Evolutionary conservation across 2,888 invertebrate species (phyloP).

Genomic region (Luperina nickerlii): DNA sequence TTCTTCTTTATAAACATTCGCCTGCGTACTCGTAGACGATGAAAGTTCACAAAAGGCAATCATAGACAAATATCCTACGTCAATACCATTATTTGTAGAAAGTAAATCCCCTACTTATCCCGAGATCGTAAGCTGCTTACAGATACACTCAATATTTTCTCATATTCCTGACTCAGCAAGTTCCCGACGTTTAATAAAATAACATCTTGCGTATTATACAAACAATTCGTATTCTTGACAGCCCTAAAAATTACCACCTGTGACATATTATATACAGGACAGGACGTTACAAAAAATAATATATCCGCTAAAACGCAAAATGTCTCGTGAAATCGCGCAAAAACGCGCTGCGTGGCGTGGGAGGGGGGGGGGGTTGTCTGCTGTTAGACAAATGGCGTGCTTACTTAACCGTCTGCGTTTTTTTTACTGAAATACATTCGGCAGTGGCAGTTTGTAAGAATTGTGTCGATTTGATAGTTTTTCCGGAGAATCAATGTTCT

Average conservation of each 20-base stretch:
- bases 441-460: conserved; percentile 47
- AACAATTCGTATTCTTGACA: conserved; percentile 22
- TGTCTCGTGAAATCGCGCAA: conserved; percentile 63
- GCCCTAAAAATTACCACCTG: conserved; percentile 59
- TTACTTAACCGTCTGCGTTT: conserved; percentile 69
- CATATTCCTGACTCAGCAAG: conserved; percentile 39
- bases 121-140: conserved; percentile 51
- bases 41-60: conserved; percentile 46
- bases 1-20: conserved; percentile 1
- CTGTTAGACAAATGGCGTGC: conserved; percentile 71
- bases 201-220: conserved; percentile 18
- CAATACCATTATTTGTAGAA: conserved; percentile 40
- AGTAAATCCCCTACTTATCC: conserved; percentile 38
- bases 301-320: conserved; percentile 63
- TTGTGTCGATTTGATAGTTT: conserved; percentile 51
- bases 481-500: conserved; percentile 39
- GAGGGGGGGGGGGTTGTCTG: conserved; percentile 55
- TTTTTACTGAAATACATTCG: conserved; percentile 56
- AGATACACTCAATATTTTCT: conserved; percentile 35
- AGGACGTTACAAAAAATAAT: conserved; percentile 68
- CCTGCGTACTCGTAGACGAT: conserved; percentile 5
- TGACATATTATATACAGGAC: conserved; percentile 56
- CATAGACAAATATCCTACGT: conserved; percentile 44
- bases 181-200: conserved; percentile 28
- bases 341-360: conserved; percentile 56